Percentiles rank a stretch among this genome's conserved stretches.
Evolutionary conservation across 2,888 invertebrate species (phyloP).

Genomic region (Xestia rhomboidea): DNA sequence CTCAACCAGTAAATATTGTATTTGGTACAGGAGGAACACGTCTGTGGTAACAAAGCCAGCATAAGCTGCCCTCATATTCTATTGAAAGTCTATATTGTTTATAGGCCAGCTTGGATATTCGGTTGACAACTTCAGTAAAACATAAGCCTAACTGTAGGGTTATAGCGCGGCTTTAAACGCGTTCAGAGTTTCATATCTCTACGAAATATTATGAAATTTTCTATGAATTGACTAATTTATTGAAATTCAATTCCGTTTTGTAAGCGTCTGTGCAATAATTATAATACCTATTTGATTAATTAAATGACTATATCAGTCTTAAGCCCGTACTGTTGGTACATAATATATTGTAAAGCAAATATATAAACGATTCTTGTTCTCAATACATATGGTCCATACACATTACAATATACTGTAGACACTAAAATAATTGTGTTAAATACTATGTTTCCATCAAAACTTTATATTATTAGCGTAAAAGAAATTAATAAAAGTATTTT

Average conservation of each 20-base stretch:
- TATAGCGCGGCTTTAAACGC: background rate
- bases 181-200: background rate
- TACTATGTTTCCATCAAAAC: slow-evolving; percentile 12
- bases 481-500: background rate
- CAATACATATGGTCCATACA: slow-evolving; percentile 15
- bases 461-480: slow-evolving; percentile 9
- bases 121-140: background rate
- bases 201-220: slow-evolving; percentile 11
- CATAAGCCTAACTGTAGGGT: background rate
- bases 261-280: slow-evolving; percentile 43
- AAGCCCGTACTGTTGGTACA: slow-evolving; percentile 54
- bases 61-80: background rate
- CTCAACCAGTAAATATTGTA: background rate
- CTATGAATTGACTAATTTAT: slow-evolving; percentile 13
- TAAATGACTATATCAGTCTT: slow-evolving; percentile 65
- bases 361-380: slow-evolving; percentile 17
- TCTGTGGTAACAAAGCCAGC: background rate
- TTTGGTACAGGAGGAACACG: background rate
- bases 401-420: slow-evolving; percentile 9
- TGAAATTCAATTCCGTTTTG: slow-evolving; percentile 60
- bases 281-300: slow-evolving; percentile 50
- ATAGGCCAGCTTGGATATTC: background rate
- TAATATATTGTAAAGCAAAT: slow-evolving; percentile 50
- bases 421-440: slow-evolving; percentile 5
- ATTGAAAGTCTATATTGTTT: background rate